These are phyloP conservation scores for Idaea dimidiata DNA, from an alignment of 2,888 invertebrate genomes.

Conservation along the genomic window DNA sequence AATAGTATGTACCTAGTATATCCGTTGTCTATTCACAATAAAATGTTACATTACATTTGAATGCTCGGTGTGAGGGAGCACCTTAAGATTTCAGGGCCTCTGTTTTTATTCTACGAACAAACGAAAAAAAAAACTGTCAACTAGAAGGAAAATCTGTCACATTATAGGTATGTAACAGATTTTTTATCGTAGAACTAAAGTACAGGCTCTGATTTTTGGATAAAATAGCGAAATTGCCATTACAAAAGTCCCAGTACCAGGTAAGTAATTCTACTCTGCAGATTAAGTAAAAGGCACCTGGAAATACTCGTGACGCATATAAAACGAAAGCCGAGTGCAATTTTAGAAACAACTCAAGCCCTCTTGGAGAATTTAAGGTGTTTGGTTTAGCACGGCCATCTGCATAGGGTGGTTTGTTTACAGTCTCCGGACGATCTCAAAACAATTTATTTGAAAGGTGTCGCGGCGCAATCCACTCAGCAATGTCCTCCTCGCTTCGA, in stretches of 20 bases:
- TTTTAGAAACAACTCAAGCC: slow-evolving; percentile 55
- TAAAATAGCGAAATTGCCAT: neutral
- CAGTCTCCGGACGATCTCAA: slow-evolving; percentile 66
- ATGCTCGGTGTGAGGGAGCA: too few relatives aligned
- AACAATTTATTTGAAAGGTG: slow-evolving; percentile 81
- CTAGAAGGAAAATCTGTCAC: too few relatives aligned
- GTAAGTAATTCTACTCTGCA: slow-evolving; percentile 52
- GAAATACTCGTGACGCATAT: slow-evolving; percentile 47
- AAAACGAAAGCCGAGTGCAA: slow-evolving; percentile 55
- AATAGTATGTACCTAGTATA: too few relatives aligned
- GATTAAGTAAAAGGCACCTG: slow-evolving; percentile 58
- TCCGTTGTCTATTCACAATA: too few relatives aligned
- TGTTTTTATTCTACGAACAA: too few relatives aligned
- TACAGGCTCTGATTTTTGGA: neutral
- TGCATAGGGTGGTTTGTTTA: slow-evolving; percentile 76
- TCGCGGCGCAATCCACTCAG: slow-evolving; percentile 74
- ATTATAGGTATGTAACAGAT: too few relatives aligned
- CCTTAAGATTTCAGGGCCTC: too few relatives aligned
- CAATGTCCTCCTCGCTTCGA: slow-evolving; percentile 52
- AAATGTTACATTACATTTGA: too few relatives aligned
- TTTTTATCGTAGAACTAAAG: too few relatives aligned
- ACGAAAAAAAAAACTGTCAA: too few relatives aligned
- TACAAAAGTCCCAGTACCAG: slow-evolving; percentile 25
- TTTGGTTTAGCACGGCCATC: slow-evolving; percentile 64
- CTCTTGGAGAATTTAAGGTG: slow-evolving; percentile 61